Evolutionary conservation across 2,888 invertebrate genomes (phyloP).

Genomic region (Serrognathus titanus): DNA sequence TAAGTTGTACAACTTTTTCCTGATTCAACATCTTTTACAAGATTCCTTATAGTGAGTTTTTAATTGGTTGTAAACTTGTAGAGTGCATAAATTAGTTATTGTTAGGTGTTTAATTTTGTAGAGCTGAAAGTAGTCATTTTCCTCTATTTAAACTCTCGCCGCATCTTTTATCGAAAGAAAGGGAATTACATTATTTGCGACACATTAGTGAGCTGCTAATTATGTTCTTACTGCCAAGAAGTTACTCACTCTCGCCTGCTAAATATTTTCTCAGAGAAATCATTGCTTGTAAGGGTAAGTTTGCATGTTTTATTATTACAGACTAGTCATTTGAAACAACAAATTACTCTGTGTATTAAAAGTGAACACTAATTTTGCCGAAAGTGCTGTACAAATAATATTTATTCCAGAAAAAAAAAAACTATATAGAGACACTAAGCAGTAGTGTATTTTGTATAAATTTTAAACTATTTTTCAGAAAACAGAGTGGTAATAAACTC

Average conservation of each 20-base stretch:
- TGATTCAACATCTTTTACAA: neutral
- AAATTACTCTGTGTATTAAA: too few relatives aligned
- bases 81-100: too few relatives aligned
- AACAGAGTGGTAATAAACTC: too few relatives aligned
- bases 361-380: too few relatives aligned
- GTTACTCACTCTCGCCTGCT: constrained; percentile 74
- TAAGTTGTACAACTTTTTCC: too few relatives aligned
- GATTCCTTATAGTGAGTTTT: neutral
- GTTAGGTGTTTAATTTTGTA: constrained; percentile 37
- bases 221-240: constrained; percentile 75
- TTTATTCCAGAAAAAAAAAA: too few relatives aligned
- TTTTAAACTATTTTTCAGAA: too few relatives aligned
- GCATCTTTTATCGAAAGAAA: constrained; percentile 69
- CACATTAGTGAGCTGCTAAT: constrained; percentile 80
- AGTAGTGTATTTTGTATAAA: too few relatives aligned
- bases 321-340: too few relatives aligned
- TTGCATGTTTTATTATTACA: neutral
- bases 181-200: constrained; percentile 76
- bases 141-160: constrained; percentile 72
- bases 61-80: constrained; percentile 1
- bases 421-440: too few relatives aligned
- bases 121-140: constrained; percentile 59
- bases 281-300: constrained; percentile 76
- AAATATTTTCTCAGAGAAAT: constrained; percentile 81
- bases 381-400: too few relatives aligned